These are phyloP conservation scores for Nothocercus nigrocapillus DNA, from an alignment of 2,113 vertebrate genomes.

Conservation along the genomic window DNA sequence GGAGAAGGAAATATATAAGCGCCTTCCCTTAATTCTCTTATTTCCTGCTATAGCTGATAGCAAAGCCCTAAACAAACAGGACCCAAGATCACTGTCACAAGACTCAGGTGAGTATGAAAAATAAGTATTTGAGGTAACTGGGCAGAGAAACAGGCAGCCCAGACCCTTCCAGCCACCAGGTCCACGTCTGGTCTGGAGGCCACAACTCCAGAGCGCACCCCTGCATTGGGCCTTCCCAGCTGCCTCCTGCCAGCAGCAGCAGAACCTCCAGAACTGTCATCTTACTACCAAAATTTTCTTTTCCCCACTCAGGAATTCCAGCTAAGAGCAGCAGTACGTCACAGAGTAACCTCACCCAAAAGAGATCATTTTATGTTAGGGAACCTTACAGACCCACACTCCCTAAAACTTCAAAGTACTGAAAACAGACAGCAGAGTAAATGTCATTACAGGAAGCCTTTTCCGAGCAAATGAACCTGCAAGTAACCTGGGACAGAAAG, in stretches of 20 bases:
- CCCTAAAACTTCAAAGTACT: not conserved
- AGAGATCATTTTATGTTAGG: not conserved
- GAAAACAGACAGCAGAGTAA: not conserved
- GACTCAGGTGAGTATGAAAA: not conserved
- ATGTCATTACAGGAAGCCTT: not conserved
- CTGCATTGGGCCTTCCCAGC: fast-evolving
- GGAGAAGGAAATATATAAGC: not conserved
- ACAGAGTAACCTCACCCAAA: not conserved
- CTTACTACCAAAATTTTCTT: not conserved
- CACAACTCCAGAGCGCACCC: not conserved
- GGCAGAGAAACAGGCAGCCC: not conserved
- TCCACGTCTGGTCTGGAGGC: not conserved
- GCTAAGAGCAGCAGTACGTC: not conserved
- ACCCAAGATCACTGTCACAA: not conserved
- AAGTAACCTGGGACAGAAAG: not conserved
- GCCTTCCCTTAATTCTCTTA: not conserved
- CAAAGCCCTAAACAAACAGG: not conserved
- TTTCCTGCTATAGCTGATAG: not conserved
- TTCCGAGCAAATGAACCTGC: not conserved
- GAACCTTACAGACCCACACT: not conserved
- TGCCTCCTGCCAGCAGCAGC: not conserved
- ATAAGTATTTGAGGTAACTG: not conserved
- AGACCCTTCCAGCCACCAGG: not conserved
- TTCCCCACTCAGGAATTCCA: not conserved
- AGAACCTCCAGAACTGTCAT: not conserved